Conservation (phyloP, 2,797 vertebrate genomes). For the Smutsia gigantea region DNA sequence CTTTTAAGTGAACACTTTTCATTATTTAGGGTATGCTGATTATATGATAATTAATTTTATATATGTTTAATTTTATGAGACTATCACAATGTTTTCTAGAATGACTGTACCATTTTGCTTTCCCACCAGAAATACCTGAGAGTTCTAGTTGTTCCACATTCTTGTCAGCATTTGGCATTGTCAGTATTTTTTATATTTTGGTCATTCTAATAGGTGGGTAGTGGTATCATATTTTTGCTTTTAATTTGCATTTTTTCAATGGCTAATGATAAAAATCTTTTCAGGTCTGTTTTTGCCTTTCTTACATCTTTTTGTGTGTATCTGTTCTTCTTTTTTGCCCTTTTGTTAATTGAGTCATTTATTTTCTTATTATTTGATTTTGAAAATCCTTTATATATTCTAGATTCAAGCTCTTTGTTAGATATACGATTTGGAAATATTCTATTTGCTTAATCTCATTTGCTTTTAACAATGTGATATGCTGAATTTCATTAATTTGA, state of each 20-base stretch:
- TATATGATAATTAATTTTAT: background rate
- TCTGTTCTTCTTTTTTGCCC: background rate
- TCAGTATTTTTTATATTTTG: background rate
- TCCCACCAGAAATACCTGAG: background rate
- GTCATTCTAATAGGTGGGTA: background rate
- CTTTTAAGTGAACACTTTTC: background rate
- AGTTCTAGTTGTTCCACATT: background rate
- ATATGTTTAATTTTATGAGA: background rate
- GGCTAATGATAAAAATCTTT: slow-evolving; percentile 7
- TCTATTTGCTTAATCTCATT: background rate
- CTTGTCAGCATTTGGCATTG: background rate
- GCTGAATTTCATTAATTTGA: slow-evolving; percentile 2
- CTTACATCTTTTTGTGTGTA: background rate
- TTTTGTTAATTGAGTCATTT: background rate
- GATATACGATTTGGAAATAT: background rate
- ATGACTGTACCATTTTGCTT: background rate
- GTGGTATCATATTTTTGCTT: background rate
- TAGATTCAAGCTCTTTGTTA: background rate
- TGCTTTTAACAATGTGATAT: background rate
- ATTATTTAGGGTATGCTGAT: background rate
- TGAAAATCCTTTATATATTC: slow-evolving; percentile 19
- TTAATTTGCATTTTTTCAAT: slow-evolving; percentile 19
- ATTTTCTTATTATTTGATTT: slow-evolving; percentile 6
- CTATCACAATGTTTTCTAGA: background rate
- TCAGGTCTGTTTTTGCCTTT: background rate